Evolutionary conservation across 2,113 vertebrate genomes (phyloP).

Genomic region (Microcebus ravelobensis): DNA sequence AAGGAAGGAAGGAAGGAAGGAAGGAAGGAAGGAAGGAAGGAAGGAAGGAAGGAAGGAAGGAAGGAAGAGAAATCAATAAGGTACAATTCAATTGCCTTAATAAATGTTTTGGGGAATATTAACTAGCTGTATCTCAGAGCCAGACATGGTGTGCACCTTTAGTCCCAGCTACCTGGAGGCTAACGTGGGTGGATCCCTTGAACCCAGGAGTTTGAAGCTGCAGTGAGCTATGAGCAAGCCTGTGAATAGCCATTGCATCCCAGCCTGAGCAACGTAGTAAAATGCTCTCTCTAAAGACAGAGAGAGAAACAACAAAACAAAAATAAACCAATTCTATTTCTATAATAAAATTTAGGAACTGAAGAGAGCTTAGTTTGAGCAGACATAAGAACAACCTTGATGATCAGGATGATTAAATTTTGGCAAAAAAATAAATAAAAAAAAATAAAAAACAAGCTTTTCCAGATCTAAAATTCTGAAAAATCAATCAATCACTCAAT

Average conservation of each 20-base stretch:
- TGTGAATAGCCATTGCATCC: neutral
- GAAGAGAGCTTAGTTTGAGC: neutral
- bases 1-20: too few species aligned
- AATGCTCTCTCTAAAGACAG: neutral
- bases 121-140: neutral
- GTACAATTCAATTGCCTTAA: neutral
- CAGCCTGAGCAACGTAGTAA: neutral
- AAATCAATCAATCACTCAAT: neutral
- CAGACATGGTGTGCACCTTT: neutral
- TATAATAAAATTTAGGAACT: neutral
- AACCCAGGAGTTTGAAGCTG: neutral
- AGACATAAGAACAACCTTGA: neutral
- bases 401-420: conserved; percentile 33
- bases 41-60: too few species aligned
- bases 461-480: conserved; percentile 27
- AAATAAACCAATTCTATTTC: neutral
- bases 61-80: neutral
- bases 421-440: neutral
- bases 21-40: too few species aligned
- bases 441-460: neutral
- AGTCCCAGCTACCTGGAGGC: neutral
- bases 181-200: neutral
- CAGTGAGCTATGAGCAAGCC: neutral
- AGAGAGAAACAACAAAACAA: neutral
- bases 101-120: neutral